Percentiles rank a stretch among this genome's conserved stretches.
phyloP scores from a whole-genome alignment of 2,797 vertebrate genomes.

The Pseudomugil tenellus region DNA sequence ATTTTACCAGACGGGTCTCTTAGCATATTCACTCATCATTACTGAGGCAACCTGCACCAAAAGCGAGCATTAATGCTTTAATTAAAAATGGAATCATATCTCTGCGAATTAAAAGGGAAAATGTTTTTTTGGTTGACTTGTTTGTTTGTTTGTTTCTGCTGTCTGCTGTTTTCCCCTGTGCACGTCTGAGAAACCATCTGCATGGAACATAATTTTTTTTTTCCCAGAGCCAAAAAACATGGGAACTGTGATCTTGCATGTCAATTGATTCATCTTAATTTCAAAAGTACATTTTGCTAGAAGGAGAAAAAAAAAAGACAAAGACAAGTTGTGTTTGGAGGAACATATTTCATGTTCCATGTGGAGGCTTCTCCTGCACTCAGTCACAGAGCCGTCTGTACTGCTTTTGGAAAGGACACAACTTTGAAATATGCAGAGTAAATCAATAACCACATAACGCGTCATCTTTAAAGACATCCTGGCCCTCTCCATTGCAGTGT shows the following conservation, averaged over 20 bases:
- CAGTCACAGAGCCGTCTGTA: slow-evolving; percentile 29
- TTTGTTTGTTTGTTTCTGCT: slow-evolving; percentile 82
- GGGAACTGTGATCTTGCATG: slow-evolving; percentile 84
- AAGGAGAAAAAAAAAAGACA: slow-evolving; percentile 28
- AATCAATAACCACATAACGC: slow-evolving; percentile 67
- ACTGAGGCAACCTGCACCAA: slow-evolving; percentile 72
- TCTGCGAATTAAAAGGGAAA: slow-evolving; percentile 82
- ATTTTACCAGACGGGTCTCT: slow-evolving; percentile 76
- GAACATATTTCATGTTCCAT: slow-evolving; percentile 42
- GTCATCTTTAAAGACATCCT: slow-evolving; percentile 67
- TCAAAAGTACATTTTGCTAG: slow-evolving; percentile 58
- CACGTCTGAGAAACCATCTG: slow-evolving; percentile 82
- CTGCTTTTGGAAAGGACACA: slow-evolving; percentile 58
- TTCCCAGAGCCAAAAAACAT: slow-evolving; percentile 77
- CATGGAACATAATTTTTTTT: slow-evolving; percentile 83
- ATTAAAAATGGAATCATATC: slow-evolving; percentile 86
- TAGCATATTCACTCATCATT: slow-evolving; percentile 81
- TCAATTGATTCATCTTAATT: slow-evolving; percentile 86
- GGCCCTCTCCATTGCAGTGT: slow-evolving; percentile 57
- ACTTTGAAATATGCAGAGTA: slow-evolving; percentile 67
- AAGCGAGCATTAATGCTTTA: slow-evolving; percentile 81
- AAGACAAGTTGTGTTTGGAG: slow-evolving; percentile 25
- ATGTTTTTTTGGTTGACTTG: slow-evolving; percentile 81
- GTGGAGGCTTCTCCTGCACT: slow-evolving; percentile 36
- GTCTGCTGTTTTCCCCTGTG: slow-evolving; percentile 74